Conservation (phyloP, 1,140 invertebrate genomes). For the Cherax quadricarinatus region DNA sequence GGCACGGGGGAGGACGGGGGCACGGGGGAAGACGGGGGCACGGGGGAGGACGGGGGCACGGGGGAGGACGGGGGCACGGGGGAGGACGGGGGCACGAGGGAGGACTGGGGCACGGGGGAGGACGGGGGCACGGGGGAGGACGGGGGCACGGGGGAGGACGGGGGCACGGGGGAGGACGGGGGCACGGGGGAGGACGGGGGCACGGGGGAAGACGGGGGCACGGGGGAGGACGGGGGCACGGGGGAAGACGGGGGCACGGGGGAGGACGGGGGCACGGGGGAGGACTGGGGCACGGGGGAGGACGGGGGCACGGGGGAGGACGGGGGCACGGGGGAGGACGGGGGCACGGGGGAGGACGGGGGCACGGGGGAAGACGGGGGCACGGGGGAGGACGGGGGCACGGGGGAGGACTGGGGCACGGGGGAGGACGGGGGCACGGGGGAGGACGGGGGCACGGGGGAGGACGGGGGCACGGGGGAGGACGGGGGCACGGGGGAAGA, state of each 20-base stretch:
- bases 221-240: background rate
- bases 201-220: background rate
- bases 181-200: background rate
- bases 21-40: too few species aligned
- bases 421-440: background rate
- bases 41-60: background rate
- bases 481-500: too few species aligned
- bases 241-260: too few species aligned
- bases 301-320: background rate
- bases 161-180: too few species aligned
- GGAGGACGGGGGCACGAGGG: background rate
- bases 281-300: background rate
- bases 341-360: background rate
- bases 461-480: background rate
- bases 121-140: background rate
- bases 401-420: background rate
- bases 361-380: too few species aligned
- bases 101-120: background rate
- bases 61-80: background rate
- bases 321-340: background rate
- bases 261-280: too few species aligned
- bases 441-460: too few species aligned
- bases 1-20: background rate
- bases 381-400: background rate
- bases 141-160: background rate